phyloP scores from a whole-genome alignment of 2,113 vertebrate genomes.

The Numenius arquata region DNA sequence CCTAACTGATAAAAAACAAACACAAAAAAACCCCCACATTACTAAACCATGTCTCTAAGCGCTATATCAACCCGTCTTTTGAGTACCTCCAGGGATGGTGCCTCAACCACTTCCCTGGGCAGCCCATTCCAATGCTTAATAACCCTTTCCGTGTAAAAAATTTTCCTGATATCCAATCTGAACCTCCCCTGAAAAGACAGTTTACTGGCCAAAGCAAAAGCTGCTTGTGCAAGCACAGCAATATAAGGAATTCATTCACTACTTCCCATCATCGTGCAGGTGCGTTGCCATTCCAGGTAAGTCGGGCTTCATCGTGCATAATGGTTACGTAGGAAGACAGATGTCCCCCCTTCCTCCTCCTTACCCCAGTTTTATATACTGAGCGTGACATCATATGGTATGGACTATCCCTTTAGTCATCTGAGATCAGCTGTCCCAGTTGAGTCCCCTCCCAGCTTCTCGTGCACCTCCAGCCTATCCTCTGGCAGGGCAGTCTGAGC shows the following conservation, averaged over 20 bases:
- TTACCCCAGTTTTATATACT: background rate
- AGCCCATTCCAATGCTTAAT: too few species aligned
- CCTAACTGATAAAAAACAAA: too few species aligned
- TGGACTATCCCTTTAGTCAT: background rate
- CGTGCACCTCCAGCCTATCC: too few species aligned
- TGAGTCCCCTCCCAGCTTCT: background rate
- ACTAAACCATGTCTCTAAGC: too few species aligned
- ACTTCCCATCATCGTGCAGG: background rate
- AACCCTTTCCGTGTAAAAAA: too few species aligned
- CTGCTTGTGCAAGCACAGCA: background rate
- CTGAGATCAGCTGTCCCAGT: background rate
- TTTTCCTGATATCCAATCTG: too few species aligned
- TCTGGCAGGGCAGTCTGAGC: background rate
- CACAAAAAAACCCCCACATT: too few species aligned
- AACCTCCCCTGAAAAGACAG: too few species aligned
- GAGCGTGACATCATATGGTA: background rate
- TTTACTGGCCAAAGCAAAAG: background rate
- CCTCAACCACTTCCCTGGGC: too few species aligned
- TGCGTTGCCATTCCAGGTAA: background rate
- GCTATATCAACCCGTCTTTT: too few species aligned
- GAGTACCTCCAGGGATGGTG: too few species aligned
- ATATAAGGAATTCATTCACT: background rate
- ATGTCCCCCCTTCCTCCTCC: accelerated
- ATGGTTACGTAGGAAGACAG: background rate
- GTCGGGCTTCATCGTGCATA: accelerated